These are phyloP conservation scores for Yponomeuta evonymella DNA, from an alignment of 2,888 invertebrate genomes.

Conservation along the genomic window DNA sequence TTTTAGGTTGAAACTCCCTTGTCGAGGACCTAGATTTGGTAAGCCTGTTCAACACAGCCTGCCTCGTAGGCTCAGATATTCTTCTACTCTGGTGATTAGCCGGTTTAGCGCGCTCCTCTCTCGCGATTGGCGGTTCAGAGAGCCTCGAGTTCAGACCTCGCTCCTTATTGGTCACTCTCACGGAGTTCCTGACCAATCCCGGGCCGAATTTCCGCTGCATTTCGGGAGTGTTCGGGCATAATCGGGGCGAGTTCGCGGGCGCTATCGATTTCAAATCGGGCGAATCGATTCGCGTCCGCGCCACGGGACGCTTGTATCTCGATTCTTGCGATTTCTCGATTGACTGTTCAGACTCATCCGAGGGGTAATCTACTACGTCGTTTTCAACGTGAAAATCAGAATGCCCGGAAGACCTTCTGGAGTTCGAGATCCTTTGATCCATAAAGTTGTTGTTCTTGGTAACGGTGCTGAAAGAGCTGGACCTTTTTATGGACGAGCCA, in stretches of 20 bases:
- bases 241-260: slow-evolving; percentile 59
- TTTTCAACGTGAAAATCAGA: slow-evolving; percentile 36
- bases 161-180: slow-evolving; percentile 60
- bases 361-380: slow-evolving; percentile 42
- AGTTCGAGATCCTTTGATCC: slow-evolving; percentile 39
- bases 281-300: slow-evolving; percentile 79
- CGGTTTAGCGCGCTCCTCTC: slow-evolving; percentile 53
- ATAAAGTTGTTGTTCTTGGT: slow-evolving; percentile 62
- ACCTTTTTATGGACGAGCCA: slow-evolving; percentile 76
- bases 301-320: slow-evolving; percentile 83
- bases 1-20: slow-evolving; percentile 61
- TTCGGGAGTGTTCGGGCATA: slow-evolving; percentile 79
- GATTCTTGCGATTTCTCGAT: slow-evolving; percentile 58
- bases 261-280: slow-evolving; percentile 65
- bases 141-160: slow-evolving; percentile 77
- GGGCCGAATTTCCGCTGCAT: slow-evolving; percentile 77
- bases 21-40: slow-evolving; percentile 70
- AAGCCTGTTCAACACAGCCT: slow-evolving; percentile 57
- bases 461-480: slow-evolving; percentile 79
- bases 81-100: slow-evolving; percentile 61
- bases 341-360: slow-evolving; percentile 65
- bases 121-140: slow-evolving; percentile 68
- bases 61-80: slow-evolving; percentile 57
- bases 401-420: slow-evolving; percentile 52
- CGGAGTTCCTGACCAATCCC: slow-evolving; percentile 60